A percentile compares a stretch with the other conserved stretches of the same genome.
phyloP scores from a whole-genome alignment of 2,113 vertebrate genomes.

The Sinocyclocheilus maitianheensis region DNA sequence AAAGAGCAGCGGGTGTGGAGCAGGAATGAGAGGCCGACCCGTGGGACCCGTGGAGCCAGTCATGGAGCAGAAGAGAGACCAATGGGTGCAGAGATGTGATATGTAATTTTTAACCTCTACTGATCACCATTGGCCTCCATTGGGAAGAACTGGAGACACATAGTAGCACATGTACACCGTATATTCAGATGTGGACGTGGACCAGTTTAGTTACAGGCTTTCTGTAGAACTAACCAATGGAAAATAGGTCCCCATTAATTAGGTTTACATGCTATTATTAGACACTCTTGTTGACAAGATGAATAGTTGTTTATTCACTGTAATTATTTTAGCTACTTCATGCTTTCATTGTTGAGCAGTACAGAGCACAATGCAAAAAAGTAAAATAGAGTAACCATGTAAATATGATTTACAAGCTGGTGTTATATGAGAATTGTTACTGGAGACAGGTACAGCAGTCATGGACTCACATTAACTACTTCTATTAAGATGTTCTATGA shows the following conservation, averaged over 20 bases:
- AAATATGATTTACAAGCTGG: background rate
- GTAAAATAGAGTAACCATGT: background rate
- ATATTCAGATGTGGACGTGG: background rate
- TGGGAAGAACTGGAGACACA: conserved; percentile 47
- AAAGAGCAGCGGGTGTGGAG: conserved; percentile 75
- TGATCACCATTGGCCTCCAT: conserved; percentile 77
- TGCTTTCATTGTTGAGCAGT: background rate
- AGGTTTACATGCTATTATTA: conserved; percentile 8
- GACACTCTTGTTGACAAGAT: conserved; percentile 19
- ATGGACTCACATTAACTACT: background rate
- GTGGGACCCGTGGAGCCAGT: conserved; percentile 56
- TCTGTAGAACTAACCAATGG: conserved; percentile 1
- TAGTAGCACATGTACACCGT: conserved; percentile 29
- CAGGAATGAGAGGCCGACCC: conserved; percentile 64
- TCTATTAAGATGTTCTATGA: background rate
- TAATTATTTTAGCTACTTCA: conserved; percentile 25
- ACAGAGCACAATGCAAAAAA: background rate
- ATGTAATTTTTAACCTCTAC: conserved; percentile 83
- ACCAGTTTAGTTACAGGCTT: conserved; percentile 19
- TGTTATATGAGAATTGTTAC: background rate
- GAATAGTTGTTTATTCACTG: conserved; percentile 14
- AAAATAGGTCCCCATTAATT: conserved; percentile 10
- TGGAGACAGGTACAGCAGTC: background rate
- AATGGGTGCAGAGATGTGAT: conserved; percentile 65
- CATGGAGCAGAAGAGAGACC: conserved; percentile 49